These are phyloP conservation scores for Drosophila jambulina DNA, from an alignment of 1,140 invertebrate genomes.

Conservation along the genomic window DNA sequence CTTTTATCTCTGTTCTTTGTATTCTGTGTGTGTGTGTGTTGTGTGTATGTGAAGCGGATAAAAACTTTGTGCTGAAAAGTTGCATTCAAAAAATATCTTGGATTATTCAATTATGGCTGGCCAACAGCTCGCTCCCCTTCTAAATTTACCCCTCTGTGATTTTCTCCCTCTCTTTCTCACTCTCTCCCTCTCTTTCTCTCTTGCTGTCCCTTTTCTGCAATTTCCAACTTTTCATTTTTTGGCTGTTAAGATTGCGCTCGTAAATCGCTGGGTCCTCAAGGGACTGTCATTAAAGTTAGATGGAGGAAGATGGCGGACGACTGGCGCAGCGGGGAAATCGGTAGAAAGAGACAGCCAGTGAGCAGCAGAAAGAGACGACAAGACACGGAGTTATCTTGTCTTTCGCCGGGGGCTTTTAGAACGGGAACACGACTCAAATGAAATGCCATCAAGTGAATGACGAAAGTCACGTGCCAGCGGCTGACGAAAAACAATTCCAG, in stretches of 20 bases:
- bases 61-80: slow-evolving; percentile 35
- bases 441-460: slow-evolving; percentile 49
- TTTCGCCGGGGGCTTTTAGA: slow-evolving; percentile 12
- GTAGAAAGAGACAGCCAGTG: background rate
- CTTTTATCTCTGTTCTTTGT: slow-evolving; percentile 30
- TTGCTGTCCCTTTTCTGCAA: slow-evolving; percentile 5
- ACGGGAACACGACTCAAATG: slow-evolving; percentile 42
- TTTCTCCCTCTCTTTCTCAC: background rate
- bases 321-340: background rate
- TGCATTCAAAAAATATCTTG: slow-evolving; percentile 46
- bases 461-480: slow-evolving; percentile 55
- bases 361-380: slow-evolving; percentile 1
- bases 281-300: slow-evolving; percentile 45
- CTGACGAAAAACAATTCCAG: slow-evolving; percentile 54
- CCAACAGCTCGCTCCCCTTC: slow-evolving; percentile 4
- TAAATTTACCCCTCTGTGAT: background rate
- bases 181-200: background rate
- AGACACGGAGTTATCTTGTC: slow-evolving; percentile 13
- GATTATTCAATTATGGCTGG: slow-evolving; percentile 47
- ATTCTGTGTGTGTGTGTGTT: background rate
- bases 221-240: slow-evolving; percentile 36
- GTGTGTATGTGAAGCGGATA: slow-evolving; percentile 5
- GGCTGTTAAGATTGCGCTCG: slow-evolving; percentile 48
- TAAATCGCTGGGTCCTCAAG: slow-evolving; percentile 45
- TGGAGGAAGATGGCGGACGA: background rate